Conservation (phyloP, 2,797 vertebrate genomes). For the Botia almorhae region DNA sequence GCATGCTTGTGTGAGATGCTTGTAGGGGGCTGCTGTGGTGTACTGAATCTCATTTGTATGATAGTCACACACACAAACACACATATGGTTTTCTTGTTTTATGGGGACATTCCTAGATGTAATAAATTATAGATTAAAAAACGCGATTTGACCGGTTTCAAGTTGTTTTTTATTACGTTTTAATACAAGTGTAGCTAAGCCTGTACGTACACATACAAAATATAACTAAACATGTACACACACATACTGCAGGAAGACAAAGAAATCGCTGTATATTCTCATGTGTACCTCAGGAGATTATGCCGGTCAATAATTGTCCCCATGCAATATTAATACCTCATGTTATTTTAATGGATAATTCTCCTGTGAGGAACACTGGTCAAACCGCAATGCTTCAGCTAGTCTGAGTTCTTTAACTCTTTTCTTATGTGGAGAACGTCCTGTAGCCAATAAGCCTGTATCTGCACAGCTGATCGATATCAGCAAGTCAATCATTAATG, state of each 20-base stretch:
- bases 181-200: too few relatives aligned
- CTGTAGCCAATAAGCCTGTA: slow-evolving; percentile 11
- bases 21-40: not conserved
- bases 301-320: slow-evolving; percentile 23
- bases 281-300: not conserved
- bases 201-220: too few relatives aligned
- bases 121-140: too few relatives aligned
- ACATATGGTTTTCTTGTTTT: too few relatives aligned
- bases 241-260: not conserved
- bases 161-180: too few relatives aligned
- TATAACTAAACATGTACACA: too few relatives aligned
- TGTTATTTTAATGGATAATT: slow-evolving; percentile 24
- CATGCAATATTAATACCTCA: slow-evolving; percentile 21
- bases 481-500: slow-evolving; percentile 48
- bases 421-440: not conserved
- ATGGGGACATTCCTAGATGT: too few relatives aligned
- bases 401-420: not conserved
- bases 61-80: not conserved
- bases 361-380: not conserved
- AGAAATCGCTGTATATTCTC: not conserved
- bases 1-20: slow-evolving; percentile 3
- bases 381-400: not conserved
- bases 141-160: too few relatives aligned
- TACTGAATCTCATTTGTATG: slow-evolving; percentile 8
- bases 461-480: slow-evolving; percentile 33